Conservation (phyloP, 2,113 vertebrate species). For the Caretta caretta region DNA sequence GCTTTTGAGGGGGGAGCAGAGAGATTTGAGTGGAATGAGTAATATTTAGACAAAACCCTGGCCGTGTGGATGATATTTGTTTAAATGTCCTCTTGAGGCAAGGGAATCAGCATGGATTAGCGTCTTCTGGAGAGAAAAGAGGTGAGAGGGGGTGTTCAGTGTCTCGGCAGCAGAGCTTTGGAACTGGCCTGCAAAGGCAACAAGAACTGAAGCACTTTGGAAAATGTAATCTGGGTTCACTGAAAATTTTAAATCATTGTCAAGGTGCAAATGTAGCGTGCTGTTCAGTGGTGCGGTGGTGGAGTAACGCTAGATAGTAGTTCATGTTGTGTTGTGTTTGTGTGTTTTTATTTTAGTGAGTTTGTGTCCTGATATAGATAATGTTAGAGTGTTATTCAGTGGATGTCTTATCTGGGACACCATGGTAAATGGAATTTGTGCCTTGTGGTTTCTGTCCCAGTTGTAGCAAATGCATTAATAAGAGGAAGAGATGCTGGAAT, state of each 20-base stretch:
- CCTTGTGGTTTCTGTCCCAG: neutral
- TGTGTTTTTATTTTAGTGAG: neutral
- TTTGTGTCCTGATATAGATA: conserved; percentile 10
- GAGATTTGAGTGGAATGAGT: neutral
- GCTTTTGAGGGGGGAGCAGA: neutral
- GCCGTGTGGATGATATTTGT: neutral
- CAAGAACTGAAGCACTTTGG: neutral
- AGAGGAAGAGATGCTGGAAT: neutral
- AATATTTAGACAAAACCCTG: neutral
- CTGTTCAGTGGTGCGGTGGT: neutral
- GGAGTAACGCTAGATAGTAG: neutral
- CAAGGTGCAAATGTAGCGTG: neutral
- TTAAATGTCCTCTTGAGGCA: neutral
- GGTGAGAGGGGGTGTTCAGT: conserved; percentile 1
- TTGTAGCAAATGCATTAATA: accelerated
- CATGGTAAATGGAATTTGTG: neutral
- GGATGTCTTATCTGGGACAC: accelerated
- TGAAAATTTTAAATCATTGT: neutral
- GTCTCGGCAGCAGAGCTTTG: neutral
- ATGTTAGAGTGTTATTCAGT: neutral
- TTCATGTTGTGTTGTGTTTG: neutral
- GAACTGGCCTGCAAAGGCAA: neutral
- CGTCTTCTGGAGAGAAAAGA: neutral
- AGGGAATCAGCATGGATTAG: neutral
- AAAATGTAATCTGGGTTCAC: neutral